Evolutionary conservation across 53 echinoderm and acorn worm species (phyloP), one percentile per base, ranked within the genome.

Genomic region (Echinometra lucunter): DNA sequence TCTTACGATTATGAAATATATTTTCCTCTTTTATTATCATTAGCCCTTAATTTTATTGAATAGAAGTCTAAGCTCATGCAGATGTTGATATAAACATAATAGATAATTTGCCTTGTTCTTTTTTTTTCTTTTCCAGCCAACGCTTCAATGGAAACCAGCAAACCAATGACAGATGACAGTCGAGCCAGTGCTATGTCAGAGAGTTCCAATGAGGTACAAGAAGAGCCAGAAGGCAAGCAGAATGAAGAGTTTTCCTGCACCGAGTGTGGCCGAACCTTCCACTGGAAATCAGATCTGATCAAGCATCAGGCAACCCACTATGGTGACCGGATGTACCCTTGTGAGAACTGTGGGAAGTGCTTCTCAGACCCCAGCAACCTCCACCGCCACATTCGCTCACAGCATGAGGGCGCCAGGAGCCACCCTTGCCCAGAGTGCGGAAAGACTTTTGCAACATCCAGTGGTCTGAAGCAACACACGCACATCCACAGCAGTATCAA

Each of bases 401-500:
- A 98, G 95, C 98, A 98, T 74, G 95, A 96, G 34, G 98, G 98
- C 0, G 98, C 98, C 78, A 94, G 98, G 47, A 95, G 97, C 91
- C 98, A 98, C 56, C 96, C 98, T 38, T 98, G 98, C 95, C 98
- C 98, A 5, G 98, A 98, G 94, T 98, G 98, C 47, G 97, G 97
- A 13, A 98, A 98, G 96, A 98, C 98, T 11, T 98, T 98, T 80
- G 98, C 98, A 16, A 98, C 98, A 32, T 97, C 97, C 56, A 97
- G 97, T 37, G 98, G 98, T 6, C 92, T 98, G 95, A 98, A 98
- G 94, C 98, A 98, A 91, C 98, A 98, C 93, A 98, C 98, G 11
- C 98, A 98, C 95, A 98, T 98, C 49, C 98, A 98, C 92, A 97
- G 97, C 94, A 98, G 98, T 91, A 97, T 98, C 95, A 98, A 98